Percentiles rank a stretch among this genome's conserved stretches.
Evolutionary conservation across 92 coral and sea anemone species (phyloP).

Genomic region (Phenganax marumi): DNA sequence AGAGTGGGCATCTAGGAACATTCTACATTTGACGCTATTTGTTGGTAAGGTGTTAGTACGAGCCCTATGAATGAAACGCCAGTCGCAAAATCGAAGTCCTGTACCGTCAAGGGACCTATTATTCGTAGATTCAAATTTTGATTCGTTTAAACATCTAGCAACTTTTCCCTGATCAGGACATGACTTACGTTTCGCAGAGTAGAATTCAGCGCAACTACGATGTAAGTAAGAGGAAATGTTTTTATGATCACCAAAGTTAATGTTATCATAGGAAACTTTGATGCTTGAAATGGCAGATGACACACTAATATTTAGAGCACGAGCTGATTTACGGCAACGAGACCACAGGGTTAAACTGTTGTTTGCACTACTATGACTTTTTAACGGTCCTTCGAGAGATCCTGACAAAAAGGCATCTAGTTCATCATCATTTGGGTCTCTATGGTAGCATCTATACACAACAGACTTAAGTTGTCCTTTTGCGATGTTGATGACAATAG

Average conservation of each 20-base stretch:
- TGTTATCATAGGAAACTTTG: background rate
- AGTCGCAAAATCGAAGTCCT: conserved; percentile 32
- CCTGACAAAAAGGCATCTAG: conserved; percentile 33
- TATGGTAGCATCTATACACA: conserved; percentile 22
- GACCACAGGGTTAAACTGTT: conserved; percentile 38
- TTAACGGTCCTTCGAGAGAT: background rate
- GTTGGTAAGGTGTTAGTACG: conserved; percentile 38
- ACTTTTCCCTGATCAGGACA: conserved; percentile 38
- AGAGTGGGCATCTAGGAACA: background rate
- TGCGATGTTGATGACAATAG: conserved; percentile 12
- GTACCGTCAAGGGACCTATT: conserved; percentile 22
- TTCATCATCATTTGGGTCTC: background rate
- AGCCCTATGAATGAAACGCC: conserved; percentile 53
- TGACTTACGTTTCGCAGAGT: background rate
- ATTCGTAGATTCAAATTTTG: background rate
- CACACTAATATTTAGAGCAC: background rate
- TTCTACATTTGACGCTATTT: conserved; percentile 51
- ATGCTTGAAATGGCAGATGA: background rate
- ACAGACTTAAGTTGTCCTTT: conserved; percentile 5
- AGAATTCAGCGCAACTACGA: background rate
- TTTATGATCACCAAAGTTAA: background rate
- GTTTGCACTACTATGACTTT: background rate
- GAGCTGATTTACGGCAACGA: conserved; percentile 11
- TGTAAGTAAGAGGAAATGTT: conserved; percentile 12
- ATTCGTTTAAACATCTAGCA: conserved; percentile 17